These are phyloP conservation scores for Anarhynchus alexandrinus DNA, from an alignment of 2,113 vertebrate species.

Conservation along the genomic window DNA sequence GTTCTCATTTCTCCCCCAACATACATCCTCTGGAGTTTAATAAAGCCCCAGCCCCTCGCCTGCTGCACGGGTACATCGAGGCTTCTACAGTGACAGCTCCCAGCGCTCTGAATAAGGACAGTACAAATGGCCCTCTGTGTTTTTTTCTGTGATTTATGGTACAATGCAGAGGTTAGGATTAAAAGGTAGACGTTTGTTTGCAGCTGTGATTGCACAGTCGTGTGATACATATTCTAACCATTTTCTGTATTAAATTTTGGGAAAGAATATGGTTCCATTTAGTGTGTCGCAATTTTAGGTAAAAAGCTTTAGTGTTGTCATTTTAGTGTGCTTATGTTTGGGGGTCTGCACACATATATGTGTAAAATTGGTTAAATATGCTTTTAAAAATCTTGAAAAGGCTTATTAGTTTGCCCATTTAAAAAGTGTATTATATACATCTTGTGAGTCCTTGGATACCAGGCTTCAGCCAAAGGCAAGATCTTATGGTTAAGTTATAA, in stretches of 20 bases:
- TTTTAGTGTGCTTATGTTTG: not conserved
- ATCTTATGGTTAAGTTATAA: not conserved
- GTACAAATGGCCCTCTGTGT: not conserved
- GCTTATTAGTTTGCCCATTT: not conserved
- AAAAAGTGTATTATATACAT: not conserved
- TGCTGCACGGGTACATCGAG: not conserved
- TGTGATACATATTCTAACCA: not conserved
- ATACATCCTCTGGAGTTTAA: not conserved
- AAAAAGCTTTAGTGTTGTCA: not conserved
- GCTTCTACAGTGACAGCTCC: not conserved
- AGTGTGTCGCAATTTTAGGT: not conserved
- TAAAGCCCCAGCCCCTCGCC: not conserved
- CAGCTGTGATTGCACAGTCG: not conserved
- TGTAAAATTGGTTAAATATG: not conserved
- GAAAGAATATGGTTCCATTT: not conserved
- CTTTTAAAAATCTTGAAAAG: not conserved
- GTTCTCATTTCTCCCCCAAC: not conserved
- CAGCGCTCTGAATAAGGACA: not conserved
- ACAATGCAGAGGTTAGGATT: not conserved
- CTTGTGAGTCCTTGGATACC: not conserved
- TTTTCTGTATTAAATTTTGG: not conserved
- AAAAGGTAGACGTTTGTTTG: not conserved
- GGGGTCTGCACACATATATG: not conserved
- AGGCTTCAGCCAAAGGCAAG: not conserved
- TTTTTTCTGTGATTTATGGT: not conserved